These are phyloP conservation scores for Diplodus puntazzo DNA, from an alignment of 2,797 vertebrate species.

Conservation along the genomic window DNA sequence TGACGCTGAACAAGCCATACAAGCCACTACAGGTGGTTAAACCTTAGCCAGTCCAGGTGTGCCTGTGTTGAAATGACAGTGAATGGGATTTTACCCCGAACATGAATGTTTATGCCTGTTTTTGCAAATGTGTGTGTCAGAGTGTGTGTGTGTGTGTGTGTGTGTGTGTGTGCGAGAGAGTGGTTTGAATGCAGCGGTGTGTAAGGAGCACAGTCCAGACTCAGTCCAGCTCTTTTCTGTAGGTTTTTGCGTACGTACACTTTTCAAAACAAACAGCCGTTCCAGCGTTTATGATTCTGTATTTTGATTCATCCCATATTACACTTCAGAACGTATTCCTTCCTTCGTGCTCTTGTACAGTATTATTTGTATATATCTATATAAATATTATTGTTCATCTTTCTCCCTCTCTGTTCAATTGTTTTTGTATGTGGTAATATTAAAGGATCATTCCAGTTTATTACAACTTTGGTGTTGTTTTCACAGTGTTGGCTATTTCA, in stretches of 20 bases:
- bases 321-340: conserved; percentile 53
- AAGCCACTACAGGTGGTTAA: conserved; percentile 79
- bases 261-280: conserved; percentile 24
- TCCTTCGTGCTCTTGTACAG: conserved; percentile 80
- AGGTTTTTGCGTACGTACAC: conserved; percentile 18
- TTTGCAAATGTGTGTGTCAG: conserved; percentile 30
- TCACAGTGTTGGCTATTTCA: not conserved
- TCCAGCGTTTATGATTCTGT: conserved; percentile 47
- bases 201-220: conserved; percentile 68
- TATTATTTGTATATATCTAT: conserved; percentile 83
- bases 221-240: conserved; percentile 66
- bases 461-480: conserved; percentile 31
- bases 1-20: conserved; percentile 80
- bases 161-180: conserved; percentile 19
- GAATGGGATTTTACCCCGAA: conserved; percentile 66
- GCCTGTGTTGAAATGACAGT: conserved; percentile 73
- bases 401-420: conserved; percentile 32
- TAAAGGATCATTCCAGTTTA: conserved; percentile 55
- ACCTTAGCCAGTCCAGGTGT: conserved; percentile 79
- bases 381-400: conserved; percentile 79
- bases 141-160: conserved; percentile 31
- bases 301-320: conserved; percentile 55
- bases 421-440: conserved; percentile 53
- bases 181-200: conserved; percentile 38
- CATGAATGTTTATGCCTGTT: conserved; percentile 75